Conservation (phyloP, 2,797 vertebrate species). For the Alfaro cultratus region DNA sequence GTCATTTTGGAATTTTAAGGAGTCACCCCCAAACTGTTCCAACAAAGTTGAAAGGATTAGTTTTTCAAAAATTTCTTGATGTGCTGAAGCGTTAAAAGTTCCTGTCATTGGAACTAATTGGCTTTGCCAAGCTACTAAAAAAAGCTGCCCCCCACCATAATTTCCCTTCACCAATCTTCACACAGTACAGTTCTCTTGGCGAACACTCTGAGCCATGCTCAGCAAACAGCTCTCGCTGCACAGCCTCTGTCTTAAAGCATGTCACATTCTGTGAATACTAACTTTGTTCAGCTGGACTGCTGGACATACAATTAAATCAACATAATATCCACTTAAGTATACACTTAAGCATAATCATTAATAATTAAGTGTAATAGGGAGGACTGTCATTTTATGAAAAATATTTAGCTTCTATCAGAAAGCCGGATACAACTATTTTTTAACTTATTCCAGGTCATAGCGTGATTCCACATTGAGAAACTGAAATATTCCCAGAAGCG, state of each 20-base stretch:
- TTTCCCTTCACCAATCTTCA: neutral
- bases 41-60: neutral
- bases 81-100: neutral
- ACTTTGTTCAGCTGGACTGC: neutral
- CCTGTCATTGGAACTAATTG: neutral
- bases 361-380: neutral
- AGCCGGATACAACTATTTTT: neutral
- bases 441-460: conserved; percentile 25
- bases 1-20: neutral
- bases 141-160: neutral
- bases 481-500: conserved; percentile 52
- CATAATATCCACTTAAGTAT: too few species aligned
- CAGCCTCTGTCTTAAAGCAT: neutral
- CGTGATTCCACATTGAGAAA: conserved; percentile 39
- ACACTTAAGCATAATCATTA: neutral
- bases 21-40: neutral
- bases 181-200: neutral
- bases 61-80: neutral
- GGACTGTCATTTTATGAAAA: neutral
- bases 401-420: neutral
- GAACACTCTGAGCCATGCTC: neutral
- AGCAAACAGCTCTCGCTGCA: neutral
- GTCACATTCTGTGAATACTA: neutral
- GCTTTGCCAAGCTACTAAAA: neutral
- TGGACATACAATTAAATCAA: neutral